Evolutionary conservation across 2,797 vertebrate species (phyloP), one percentile per base, ranked within the genome.

Genomic region (Phaenicophaeus curvirostris): DNA sequence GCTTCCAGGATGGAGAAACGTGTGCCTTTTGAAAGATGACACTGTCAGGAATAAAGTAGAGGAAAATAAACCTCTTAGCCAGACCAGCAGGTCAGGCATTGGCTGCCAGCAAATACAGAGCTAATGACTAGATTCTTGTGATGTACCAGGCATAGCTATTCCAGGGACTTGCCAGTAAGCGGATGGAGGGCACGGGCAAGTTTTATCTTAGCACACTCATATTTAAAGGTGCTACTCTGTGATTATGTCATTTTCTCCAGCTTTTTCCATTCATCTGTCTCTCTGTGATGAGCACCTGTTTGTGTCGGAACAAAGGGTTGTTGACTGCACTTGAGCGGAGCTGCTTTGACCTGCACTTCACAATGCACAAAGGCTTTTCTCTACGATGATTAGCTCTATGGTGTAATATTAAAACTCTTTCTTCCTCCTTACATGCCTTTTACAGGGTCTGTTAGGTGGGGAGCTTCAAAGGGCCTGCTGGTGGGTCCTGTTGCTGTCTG

Each of bases 61-160:
- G 80, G 88, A 63, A 88, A 91, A 97, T 76, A 86, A 95, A 88
- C 83, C 92, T 94, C 94, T 93, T 53, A 90, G 67, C 73, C 67
- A 48, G 91, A 91, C 93, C 94, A 33, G 27, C 67, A 58, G 85
- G 91, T 88, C 91, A 75, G 94, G 48, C 71, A 17, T 54, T 73
- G 93, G 79, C 83, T 86, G 87, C 89, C 17, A 35, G 77, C 62
- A 84, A 93, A 71, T 54, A 35, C 30, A 50, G 48, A 81, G 67
- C 87, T 88, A 93, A 94, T 88, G 91, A 87, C 82, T 95, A 27
- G 80, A 39, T 46, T 94, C 90, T 90, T 88, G 71, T 96, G 80
- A 79, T 58, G 80, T 61, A 81, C 63, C 44, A 54, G 63, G 37
- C 27, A 13, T 24, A 88, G 50, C 91, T 54, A 20, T 86, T 67